phyloP scores from a whole-genome alignment of 2,797 vertebrate species.

The Enteromius afrohamiltoni region DNA sequence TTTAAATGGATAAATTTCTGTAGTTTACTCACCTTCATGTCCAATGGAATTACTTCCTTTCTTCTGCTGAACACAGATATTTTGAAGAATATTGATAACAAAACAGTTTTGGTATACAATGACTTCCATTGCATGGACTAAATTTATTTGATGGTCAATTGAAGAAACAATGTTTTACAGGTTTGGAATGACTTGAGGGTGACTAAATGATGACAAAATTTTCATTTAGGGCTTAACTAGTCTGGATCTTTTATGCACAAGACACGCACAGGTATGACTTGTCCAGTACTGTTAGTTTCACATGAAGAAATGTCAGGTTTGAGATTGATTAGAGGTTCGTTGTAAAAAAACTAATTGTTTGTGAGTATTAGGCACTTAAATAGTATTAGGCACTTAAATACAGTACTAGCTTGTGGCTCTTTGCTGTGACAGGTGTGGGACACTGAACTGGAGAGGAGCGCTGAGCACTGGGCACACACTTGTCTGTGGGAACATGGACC shows the following conservation, averaged over 20 bases:
- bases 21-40: background rate
- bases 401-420: constrained; percentile 29
- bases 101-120: background rate
- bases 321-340: background rate
- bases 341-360: background rate
- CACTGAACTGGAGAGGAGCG: constrained; percentile 90
- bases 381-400: background rate
- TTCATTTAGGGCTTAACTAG: background rate
- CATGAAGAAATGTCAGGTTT: background rate
- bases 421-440: constrained; percentile 86
- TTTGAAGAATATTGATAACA: background rate
- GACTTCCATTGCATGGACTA: background rate
- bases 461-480: constrained; percentile 90
- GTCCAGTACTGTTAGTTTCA: background rate
- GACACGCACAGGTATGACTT: background rate
- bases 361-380: background rate
- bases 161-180: background rate
- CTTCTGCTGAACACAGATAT: background rate
- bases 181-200: background rate
- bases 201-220: background rate
- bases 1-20: background rate
- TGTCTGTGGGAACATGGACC: constrained; percentile 97
- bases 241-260: background rate
- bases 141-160: background rate
- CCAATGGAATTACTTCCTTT: background rate